These are phyloP conservation scores for Antheraea pernyi DNA, from an alignment of 1,140 invertebrate species.

Conservation along the genomic window DNA sequence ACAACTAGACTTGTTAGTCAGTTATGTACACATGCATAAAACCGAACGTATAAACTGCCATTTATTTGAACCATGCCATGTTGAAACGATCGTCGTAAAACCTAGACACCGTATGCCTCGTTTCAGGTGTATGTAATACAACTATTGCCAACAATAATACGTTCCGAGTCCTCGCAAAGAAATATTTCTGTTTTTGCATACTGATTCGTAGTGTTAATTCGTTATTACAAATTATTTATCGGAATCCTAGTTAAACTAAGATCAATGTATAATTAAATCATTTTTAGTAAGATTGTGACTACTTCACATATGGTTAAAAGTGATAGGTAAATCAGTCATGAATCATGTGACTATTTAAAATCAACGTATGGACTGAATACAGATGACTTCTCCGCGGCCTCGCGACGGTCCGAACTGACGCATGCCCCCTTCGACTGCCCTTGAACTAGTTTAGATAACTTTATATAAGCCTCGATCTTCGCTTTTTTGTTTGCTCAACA, in stretches of 20 bases:
- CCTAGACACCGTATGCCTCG: not conserved
- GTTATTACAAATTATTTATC: not conserved
- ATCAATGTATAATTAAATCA: no score
- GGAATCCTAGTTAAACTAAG: no score
- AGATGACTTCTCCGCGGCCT: no score
- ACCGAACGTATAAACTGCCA: not conserved
- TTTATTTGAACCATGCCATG: not conserved
- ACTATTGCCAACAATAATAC: conserved; percentile 14
- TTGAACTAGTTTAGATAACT: no score
- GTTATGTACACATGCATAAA: not conserved
- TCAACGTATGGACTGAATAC: no score
- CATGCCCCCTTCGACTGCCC: no score
- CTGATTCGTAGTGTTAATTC: not conserved
- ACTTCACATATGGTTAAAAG: no score
- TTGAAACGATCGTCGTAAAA: conserved; percentile 1
- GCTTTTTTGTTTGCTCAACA: no score
- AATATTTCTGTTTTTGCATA: conserved; percentile 6
- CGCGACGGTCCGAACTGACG: no score
- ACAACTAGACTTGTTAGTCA: not conserved
- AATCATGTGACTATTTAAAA: not conserved
- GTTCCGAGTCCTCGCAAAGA: not conserved
- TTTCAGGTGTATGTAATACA: conserved; percentile 8
- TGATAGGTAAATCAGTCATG: no score
- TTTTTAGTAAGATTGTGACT: no score
- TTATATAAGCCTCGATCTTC: no score